A percentile compares a stretch with the other conserved stretches of the same genome.
Evolutionary conservation across 2,797 vertebrate genomes (phyloP).

Genomic region (Neoniphon sammara): DNA sequence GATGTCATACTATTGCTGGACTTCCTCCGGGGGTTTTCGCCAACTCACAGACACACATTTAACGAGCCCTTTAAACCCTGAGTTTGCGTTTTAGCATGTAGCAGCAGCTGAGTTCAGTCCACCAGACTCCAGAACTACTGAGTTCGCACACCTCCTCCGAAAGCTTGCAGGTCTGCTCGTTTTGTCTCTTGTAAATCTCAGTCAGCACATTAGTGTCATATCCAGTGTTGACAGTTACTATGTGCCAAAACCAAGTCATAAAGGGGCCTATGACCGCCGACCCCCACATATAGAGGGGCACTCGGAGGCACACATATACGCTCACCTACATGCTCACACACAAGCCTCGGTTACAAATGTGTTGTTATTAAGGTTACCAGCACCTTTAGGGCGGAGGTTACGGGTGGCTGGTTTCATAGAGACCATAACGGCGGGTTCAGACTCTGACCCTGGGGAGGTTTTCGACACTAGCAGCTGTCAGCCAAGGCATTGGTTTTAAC

Average conservation of each 20-base stretch:
- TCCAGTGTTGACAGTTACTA: constrained; percentile 43
- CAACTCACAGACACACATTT: constrained; percentile 37
- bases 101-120: constrained; percentile 33
- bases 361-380: constrained; percentile 34
- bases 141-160: constrained; percentile 23
- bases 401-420: constrained; percentile 38
- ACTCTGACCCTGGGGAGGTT: constrained; percentile 42
- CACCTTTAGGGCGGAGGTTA: constrained; percentile 55
- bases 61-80: constrained; percentile 50
- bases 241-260: constrained; percentile 48
- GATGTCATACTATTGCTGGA: constrained; percentile 52
- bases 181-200: constrained; percentile 51
- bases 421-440: constrained; percentile 10
- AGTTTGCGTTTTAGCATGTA: constrained; percentile 54
- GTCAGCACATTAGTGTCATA: constrained; percentile 48
- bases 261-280: constrained; percentile 9
- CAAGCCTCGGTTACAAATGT: constrained; percentile 3
- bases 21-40: constrained; percentile 35
- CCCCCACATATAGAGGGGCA: neutral
- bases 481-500: constrained; percentile 44
- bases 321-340: constrained; percentile 12
- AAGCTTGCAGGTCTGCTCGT: constrained; percentile 6
- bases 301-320: neutral
- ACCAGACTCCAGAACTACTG: constrained; percentile 44
- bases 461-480: constrained; percentile 51